Conservation (phyloP, 2,888 invertebrate genomes). For the Melinopterus prodromus region DNA sequence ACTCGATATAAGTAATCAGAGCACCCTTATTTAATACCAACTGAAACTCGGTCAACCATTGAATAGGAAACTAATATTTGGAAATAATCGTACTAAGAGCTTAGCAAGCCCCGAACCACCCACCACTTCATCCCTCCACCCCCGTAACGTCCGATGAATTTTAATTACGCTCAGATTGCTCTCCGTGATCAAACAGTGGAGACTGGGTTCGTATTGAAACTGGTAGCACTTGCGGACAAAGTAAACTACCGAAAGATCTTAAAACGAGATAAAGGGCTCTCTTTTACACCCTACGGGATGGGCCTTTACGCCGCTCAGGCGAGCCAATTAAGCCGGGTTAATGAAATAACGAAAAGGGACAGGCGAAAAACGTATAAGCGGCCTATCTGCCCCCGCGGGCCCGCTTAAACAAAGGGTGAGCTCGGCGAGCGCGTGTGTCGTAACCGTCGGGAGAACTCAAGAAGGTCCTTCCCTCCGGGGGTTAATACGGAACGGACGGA, state of each 20-base stretch:
- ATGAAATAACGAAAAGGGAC: conserved; percentile 23
- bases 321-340: conserved; percentile 16
- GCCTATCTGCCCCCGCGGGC: not conserved
- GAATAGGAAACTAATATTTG: conserved; percentile 6
- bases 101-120: not conserved
- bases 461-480: not conserved
- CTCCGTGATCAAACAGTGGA: conserved; percentile 15
- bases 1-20: too few species aligned
- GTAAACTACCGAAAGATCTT: conserved; percentile 21
- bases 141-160: conserved; percentile 13
- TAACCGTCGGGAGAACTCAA: not conserved
- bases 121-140: not conserved
- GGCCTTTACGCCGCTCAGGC: conserved; percentile 13
- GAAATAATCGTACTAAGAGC: conserved; percentile 11
- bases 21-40: too few species aligned
- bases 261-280: conserved; percentile 21
- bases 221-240: conserved; percentile 19
- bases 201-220: not conserved
- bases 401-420: not conserved
- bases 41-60: too few species aligned
- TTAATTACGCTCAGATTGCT: conserved; percentile 19
- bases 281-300: conserved; percentile 15
- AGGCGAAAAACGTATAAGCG: conserved; percentile 10
- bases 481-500: not conserved
- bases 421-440: not conserved